Base-by-base conservation (phyloP, 2,113 vertebrate species). In the Nesoenas mayeri region DNA sequence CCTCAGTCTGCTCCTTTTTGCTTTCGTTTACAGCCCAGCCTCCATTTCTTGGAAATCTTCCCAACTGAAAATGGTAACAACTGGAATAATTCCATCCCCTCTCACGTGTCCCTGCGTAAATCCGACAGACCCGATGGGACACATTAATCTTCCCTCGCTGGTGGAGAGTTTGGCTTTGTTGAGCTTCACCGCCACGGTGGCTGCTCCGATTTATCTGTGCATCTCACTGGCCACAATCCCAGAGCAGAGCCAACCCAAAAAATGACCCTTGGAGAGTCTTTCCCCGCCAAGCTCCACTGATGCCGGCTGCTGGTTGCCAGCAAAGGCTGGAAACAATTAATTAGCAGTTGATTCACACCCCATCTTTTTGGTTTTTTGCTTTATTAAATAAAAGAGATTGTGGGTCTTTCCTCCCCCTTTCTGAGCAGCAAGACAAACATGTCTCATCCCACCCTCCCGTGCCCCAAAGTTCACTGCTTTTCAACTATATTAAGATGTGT, bases 91-190 rank as follows among this genome's bases (percentile, higher is more conserved):
- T 75, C 69, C 62, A 51, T 14, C 66, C 73, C 31, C 58, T n/a
- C 60, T 22, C 9, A 47, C 2, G 3, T 25, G 80, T 54, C 79
- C 69, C 71, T 42, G 28, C 2, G 3, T 9, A 74, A 86, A 84
- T 56, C n/a, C 0, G 2, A 44, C 28, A 73, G 51, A 62, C 26
- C 0, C 0, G n/a, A 7, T 0, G 1, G 65, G 48, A n/a, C 73
- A 51, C 0, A 0, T 22, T 56, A 11, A 67, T 79, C 73, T 75
- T 47, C 48, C 47, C 31, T 11, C 50, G 69, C 91, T 72, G 65
- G 17, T 5, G 1, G 6, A 26, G 19, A 56, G 1, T 31, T 40
- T 73, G 86, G 54, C 67, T 78, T 36, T 71, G 72, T 77, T 36
- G 21, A 6, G 87, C 36, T 17, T 57, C 79, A 47, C 34, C 1